Conservation (phyloP, 2,113 vertebrate genomes). For the Lethenteron reissneri region DNA sequence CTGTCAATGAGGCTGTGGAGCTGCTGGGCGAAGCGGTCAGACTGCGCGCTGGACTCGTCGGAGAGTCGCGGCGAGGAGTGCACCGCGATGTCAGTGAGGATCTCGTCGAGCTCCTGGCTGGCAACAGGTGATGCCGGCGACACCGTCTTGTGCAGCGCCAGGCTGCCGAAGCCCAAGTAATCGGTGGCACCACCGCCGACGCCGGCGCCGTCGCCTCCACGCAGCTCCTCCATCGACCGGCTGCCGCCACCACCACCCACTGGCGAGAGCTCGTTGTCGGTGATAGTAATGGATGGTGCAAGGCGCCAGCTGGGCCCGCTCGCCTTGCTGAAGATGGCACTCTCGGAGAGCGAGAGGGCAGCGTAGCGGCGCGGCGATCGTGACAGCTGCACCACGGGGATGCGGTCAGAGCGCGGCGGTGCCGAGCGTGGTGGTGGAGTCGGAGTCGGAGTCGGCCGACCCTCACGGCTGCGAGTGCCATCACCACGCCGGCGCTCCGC, state of each 20-base stretch:
- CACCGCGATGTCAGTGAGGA: background rate
- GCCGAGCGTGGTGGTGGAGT: background rate
- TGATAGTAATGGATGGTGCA: conserved; percentile 86
- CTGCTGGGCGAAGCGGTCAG: too few species aligned
- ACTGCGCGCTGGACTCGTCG: too few species aligned
- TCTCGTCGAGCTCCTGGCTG: conserved; percentile 4
- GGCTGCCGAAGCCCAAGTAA: conserved; percentile 1
- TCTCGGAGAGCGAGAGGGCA: conserved; percentile 69
- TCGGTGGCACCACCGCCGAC: background rate
- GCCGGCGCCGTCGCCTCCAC: background rate
- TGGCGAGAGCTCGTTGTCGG: conserved; percentile 50
- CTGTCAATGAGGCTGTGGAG: too few species aligned
- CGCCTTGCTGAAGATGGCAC: conserved; percentile 48
- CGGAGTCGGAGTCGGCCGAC: background rate
- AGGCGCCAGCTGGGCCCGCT: conserved; percentile 31
- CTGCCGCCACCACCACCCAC: background rate
- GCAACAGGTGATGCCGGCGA: background rate
- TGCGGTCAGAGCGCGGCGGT: background rate
- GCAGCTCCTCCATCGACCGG: background rate
- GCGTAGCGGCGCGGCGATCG: conserved; percentile 79
- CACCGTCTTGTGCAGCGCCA: background rate
- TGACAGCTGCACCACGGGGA: conserved; percentile 59
- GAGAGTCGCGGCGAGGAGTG: background rate
- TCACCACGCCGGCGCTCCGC: background rate
- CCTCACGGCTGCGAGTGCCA: background rate